Evolutionary conservation across 1,140 invertebrate species (phyloP).

Genomic region (Chionoecetes opilio): DNA sequence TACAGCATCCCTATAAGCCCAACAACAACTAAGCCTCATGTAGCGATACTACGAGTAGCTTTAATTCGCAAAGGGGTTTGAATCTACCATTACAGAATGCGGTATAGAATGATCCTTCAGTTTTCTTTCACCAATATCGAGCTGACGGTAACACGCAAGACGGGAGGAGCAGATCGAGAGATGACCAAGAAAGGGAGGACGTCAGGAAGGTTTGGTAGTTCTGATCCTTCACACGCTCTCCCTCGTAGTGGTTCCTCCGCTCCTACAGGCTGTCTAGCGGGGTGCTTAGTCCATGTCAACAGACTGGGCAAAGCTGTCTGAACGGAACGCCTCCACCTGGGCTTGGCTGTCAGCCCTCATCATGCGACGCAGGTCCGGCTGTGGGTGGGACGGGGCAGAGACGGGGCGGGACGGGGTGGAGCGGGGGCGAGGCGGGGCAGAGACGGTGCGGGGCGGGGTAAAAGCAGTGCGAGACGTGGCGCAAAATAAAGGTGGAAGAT

Average conservation of each 20-base stretch:
- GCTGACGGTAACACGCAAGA: background rate
- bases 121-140: background rate
- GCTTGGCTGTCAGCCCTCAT: conserved; percentile 71
- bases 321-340: conserved; percentile 82
- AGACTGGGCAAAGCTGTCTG: conserved; percentile 81
- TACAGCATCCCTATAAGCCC: too few species aligned
- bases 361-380: conserved; percentile 81
- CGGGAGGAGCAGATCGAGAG: background rate
- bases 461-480: background rate
- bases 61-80: background rate
- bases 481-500: background rate
- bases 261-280: background rate
- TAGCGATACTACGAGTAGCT: background rate
- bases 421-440: background rate
- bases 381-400: background rate
- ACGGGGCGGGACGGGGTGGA: too few species aligned
- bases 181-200: background rate
- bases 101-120: background rate
- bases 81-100: background rate
- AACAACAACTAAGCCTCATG: too few species aligned
- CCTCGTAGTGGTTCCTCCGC: background rate
- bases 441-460: background rate
- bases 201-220: background rate
- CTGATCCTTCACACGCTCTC: background rate
- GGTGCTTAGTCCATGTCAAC: conserved; percentile 60